Conservation (phyloP, 2,113 vertebrate species). For the Ailuropoda melanoleuca region DNA sequence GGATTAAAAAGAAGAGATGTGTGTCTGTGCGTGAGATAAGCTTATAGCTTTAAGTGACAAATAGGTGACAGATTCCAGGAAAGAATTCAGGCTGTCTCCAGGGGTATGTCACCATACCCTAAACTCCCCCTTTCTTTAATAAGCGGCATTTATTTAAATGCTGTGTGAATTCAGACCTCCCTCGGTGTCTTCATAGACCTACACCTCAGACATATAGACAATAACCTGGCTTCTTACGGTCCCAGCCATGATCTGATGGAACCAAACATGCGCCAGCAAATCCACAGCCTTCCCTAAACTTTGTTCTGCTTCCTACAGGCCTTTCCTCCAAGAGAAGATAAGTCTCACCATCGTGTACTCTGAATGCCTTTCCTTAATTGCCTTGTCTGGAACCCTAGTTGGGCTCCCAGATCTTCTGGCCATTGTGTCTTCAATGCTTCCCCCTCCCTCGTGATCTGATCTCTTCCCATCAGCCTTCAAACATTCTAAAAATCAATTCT, state of each 20-base stretch:
- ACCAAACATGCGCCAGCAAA: background rate
- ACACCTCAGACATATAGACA: no score
- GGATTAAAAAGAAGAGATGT: background rate
- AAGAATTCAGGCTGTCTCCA: background rate
- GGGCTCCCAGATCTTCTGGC: background rate
- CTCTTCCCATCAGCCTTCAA: background rate
- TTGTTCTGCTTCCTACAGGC: background rate
- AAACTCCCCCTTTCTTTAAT: background rate
- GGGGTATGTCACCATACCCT: background rate
- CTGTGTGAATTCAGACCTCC: background rate
- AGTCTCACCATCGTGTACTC: no score
- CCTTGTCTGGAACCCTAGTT: accelerated
- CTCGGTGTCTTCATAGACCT: background rate
- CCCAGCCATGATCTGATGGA: background rate
- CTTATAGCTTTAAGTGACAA: background rate
- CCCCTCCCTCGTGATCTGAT: accelerated
- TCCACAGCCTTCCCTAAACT: background rate
- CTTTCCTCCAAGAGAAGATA: background rate
- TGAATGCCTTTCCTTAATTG: background rate
- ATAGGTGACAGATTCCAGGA: background rate
- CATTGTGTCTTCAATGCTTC: background rate
- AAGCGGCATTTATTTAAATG: background rate
- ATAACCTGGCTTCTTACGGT: background rate
- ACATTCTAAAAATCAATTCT: background rate
- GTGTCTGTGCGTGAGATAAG: background rate